Base-by-base conservation (phyloP, 1,140 invertebrate species). In the Palaemon carinicauda region DNA sequence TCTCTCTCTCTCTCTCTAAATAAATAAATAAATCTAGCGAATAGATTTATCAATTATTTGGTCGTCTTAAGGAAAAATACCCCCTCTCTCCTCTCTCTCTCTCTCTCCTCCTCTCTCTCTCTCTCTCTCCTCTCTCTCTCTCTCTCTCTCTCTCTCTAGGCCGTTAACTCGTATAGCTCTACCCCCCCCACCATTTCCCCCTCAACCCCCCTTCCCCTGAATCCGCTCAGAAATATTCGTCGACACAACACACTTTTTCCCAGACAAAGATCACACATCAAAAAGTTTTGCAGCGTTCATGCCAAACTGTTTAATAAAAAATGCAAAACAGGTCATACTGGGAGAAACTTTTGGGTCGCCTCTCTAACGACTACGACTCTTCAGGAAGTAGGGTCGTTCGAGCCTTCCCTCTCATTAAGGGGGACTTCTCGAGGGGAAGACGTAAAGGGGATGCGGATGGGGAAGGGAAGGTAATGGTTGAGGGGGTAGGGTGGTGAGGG, bases 221-320 rank as follows among this genome's bases (percentile, higher is more conserved):
- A 5, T 41, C 41, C 41, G 41, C 12, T 41, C 12, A 3, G 41
- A 41, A 41, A 41, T 41, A 41, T 41, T 41, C 41, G 41, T 41
- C 41, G 41, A 41, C 41, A 41, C 41, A 41, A 41, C 41, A 41
- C 41, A 41, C 41, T 41, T 41, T 41, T n/a, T 41, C 7, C 41
- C 5, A 41, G 50, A 81, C 73, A 75, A 86, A 78, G 83, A 86
- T 79, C 53, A 31, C 60, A 71, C 54, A 50, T 52, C 53, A 60
- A 80, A 86, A 86, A 60, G 79, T 86, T 86, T 19, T 75, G 77
- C 83, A 75, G 77, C 83, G 83, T 86, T 86, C 78, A 86, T 80
- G 79, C 83, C 77, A 85, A 85, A 85, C 79, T 85, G 83, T 86
- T 86, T 80, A 86, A 86, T 86, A 86, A 86, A 86, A 86, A 86